Evolutionary conservation across 2,888 invertebrate genomes (phyloP), one percentile per base, ranked within the genome.

Genomic region (Hoplodrina blanda): DNA sequence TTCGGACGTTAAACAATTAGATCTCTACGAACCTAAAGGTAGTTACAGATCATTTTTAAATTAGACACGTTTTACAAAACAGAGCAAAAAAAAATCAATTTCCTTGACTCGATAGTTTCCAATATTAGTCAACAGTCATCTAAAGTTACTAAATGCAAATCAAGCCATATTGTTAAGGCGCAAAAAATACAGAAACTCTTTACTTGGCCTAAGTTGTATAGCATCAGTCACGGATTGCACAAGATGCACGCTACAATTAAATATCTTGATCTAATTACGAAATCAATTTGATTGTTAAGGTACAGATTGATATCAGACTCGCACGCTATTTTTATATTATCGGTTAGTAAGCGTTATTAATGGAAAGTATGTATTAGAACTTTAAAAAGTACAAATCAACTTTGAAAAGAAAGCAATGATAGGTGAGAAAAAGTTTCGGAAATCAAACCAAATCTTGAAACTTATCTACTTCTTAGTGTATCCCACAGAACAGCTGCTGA

Each of bases 51-150:
- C 6, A 72, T 78, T 73, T 80, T 80, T 33, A 56, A 83, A 77
- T 85, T 82, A 78, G 80, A 73, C 62, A 83, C 75, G 82, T 74
- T 80, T 84, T 81, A 65, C 72, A 80, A 85, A 86, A 72, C 74
- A 19, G 70, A 76, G 71, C 71, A 77, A 75, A 57, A 78, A 86
- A 88, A 87, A 87, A 88, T 80, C 78, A 5, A 78, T 85, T 80
- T 84, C 87, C 87, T 88, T 88, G 88, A 87, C 81, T 80, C 49
- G 19, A 33, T 57, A 80, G 85, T 88, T 89, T 88, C 88, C 83
- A 87, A 86, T 82, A 62, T 80, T 73, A 44, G 81, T 88, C 89
- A 84, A 88, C 78, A 87, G 71, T 80, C 63, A 78, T 77, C 80
- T 77, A 67, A 73, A 79, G 72, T 88, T 88, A 84, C 85, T 81